A percentile compares a stretch with the other conserved stretches of the same genome.
These are phyloP conservation scores for Xyliphius kryptos DNA, from an alignment of 2,113 vertebrate genomes.

Conservation along the genomic window DNA sequence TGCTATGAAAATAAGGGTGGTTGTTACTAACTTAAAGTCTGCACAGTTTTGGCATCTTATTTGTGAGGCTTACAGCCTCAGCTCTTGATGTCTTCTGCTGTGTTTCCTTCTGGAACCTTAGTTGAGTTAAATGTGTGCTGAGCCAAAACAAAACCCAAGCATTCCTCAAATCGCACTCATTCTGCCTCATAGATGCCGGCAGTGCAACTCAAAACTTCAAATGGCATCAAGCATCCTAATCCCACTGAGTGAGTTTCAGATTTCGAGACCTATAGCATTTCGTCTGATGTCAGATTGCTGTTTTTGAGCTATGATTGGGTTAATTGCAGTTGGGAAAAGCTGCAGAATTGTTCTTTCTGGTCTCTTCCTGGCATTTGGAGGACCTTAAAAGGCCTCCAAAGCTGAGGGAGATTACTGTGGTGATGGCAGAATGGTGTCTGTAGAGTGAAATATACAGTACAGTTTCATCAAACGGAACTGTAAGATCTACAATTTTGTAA, in stretches of 20 bases:
- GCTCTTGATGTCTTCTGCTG: background rate
- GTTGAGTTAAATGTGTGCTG: constrained; percentile 23
- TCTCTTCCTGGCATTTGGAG: constrained; percentile 4
- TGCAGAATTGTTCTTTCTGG: no score
- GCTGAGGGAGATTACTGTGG: background rate
- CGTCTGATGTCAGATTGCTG: constrained; percentile 31
- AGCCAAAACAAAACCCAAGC: constrained; percentile 23
- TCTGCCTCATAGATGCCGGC: constrained; percentile 23
- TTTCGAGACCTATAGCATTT: constrained; percentile 23
- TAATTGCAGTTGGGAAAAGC: constrained; percentile 11
- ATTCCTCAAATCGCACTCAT: constrained; percentile 4
- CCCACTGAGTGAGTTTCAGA: constrained; percentile 34
- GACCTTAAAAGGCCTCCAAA: constrained; percentile 8
- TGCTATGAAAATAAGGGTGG: background rate
- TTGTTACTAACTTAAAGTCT: no score
- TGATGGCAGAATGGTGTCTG: background rate
- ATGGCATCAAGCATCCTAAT: constrained; percentile 25
- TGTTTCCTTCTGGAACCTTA: background rate
- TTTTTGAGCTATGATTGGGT: constrained; percentile 42
- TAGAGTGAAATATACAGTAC: no score
- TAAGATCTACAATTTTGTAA: no score
- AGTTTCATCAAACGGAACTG: no score
- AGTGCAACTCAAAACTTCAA: constrained; percentile 23
- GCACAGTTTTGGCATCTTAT: no score
- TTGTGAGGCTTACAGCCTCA: no score